These are phyloP conservation scores for Stramonita haemastoma DNA, from an alignment of 2,888 invertebrate species.

Conservation along the genomic window DNA sequence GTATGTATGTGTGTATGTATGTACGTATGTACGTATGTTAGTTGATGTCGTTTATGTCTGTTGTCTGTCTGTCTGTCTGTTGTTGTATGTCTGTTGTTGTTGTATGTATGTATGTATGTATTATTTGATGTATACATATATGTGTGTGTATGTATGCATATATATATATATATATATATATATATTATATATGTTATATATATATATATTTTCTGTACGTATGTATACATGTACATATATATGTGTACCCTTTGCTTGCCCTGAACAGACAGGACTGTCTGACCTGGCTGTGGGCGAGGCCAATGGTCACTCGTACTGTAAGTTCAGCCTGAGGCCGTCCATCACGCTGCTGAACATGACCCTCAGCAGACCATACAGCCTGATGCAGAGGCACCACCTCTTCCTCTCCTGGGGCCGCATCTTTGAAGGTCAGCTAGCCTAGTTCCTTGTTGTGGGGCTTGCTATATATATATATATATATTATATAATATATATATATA, in stretches of 20 bases:
- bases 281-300: background rate
- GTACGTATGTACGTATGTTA: background rate
- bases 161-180: background rate
- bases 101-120: background rate
- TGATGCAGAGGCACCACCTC: background rate
- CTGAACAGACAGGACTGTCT: slow-evolving; percentile 13
- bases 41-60: background rate
- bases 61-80: background rate
- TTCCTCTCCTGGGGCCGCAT: slow-evolving; percentile 38
- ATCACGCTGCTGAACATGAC: background rate
- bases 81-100: background rate
- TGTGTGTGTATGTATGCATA: background rate
- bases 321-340: background rate
- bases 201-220: too few relatives aligned
- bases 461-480: background rate
- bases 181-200: background rate
- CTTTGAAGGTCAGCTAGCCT: background rate
- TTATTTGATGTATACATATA: too few relatives aligned
- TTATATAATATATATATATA: background rate
- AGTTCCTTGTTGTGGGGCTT: too few relatives aligned
- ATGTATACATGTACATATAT: background rate
- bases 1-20: background rate
- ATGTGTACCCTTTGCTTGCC: background rate
- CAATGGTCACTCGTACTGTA: slow-evolving; percentile 14
- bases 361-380: background rate